Conservation (phyloP, 2,888 invertebrate genomes). For the Drosophila seclusa region DNA sequence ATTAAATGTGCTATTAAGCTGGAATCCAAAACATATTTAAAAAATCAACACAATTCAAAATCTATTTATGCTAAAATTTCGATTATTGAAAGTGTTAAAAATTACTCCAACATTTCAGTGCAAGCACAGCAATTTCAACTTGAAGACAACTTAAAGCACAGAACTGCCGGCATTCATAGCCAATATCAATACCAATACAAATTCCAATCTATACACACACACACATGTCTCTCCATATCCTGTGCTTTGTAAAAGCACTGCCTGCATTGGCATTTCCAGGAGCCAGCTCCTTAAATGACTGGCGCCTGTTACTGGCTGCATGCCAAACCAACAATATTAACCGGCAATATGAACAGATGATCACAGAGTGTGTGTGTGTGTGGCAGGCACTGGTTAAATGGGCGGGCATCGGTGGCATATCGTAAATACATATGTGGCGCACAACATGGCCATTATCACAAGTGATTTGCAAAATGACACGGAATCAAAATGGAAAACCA, state of each 20-base stretch:
- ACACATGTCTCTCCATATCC: neutral
- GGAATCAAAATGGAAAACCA: slow-evolving; percentile 7
- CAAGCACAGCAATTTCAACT: slow-evolving; percentile 1
- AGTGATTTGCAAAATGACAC: slow-evolving; percentile 7
- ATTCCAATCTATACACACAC: slow-evolving; percentile 8
- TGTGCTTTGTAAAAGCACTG: slow-evolving; percentile 5
- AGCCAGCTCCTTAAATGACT: neutral
- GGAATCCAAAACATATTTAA: neutral
- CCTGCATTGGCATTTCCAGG: neutral
- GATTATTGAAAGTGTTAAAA: neutral
- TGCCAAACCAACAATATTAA: slow-evolving; percentile 61
- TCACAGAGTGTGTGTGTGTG: slow-evolving; percentile 31
- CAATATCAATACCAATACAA: slow-evolving; percentile 17
- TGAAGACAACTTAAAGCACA: neutral
- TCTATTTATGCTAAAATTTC: neutral
- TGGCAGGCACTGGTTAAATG: slow-evolving; percentile 3
- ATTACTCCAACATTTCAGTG: neutral
- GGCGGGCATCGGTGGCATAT: slow-evolving; percentile 40
- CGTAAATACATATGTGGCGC: slow-evolving; percentile 11
- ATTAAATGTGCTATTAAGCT: neutral
- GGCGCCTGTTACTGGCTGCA: slow-evolving; percentile 45
- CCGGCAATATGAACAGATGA: slow-evolving; percentile 55
- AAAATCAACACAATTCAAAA: neutral
- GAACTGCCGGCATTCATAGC: neutral
- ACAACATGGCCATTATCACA: slow-evolving; percentile 52